phyloP scores from a whole-genome alignment of 1,140 invertebrate genomes.

The Euura lappo region DNA sequence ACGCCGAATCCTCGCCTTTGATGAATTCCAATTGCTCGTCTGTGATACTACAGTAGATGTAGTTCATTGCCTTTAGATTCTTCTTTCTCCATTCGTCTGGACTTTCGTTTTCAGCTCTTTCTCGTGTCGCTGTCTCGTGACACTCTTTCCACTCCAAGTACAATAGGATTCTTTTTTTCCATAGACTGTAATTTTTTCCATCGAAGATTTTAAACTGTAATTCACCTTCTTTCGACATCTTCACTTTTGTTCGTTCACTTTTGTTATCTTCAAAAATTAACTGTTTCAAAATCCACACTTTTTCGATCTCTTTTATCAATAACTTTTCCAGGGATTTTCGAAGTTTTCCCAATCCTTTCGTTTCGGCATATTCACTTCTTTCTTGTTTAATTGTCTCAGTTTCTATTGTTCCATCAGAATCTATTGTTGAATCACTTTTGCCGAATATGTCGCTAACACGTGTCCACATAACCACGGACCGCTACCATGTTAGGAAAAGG shows the following conservation, averaged over 20 bases:
- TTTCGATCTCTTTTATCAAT: not conserved
- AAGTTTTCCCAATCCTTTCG: not conserved
- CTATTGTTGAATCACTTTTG: not conserved
- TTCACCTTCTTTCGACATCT: slow-evolving; percentile 3
- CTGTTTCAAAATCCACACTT: not conserved
- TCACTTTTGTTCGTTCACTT: not conserved
- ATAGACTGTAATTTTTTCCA: slow-evolving; percentile 11
- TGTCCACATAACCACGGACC: not conserved
- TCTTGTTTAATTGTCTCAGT: too few relatives aligned
- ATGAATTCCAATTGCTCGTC: slow-evolving; percentile 3
- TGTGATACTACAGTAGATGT: slow-evolving; percentile 15
- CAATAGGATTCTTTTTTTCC: slow-evolving; percentile 14
- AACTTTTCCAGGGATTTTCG: not conserved
- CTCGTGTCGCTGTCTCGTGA: slow-evolving; percentile 11
- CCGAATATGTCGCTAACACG: not conserved
- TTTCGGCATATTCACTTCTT: not conserved
- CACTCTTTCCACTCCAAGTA: slow-evolving; percentile 18
- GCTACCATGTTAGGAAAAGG: not conserved
- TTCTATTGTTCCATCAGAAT: not conserved
- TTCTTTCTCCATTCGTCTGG: not conserved
- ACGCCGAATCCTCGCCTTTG: slow-evolving; percentile 7
- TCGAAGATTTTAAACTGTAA: slow-evolving; percentile 11
- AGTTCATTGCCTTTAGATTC: not conserved
- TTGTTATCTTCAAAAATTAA: not conserved
- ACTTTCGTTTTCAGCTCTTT: slow-evolving; percentile 12